A percentile compares a stretch with the other conserved stretches of the same genome.
phyloP scores from a whole-genome alignment of 2,888 invertebrate genomes.

The Nycteola revayana region DNA sequence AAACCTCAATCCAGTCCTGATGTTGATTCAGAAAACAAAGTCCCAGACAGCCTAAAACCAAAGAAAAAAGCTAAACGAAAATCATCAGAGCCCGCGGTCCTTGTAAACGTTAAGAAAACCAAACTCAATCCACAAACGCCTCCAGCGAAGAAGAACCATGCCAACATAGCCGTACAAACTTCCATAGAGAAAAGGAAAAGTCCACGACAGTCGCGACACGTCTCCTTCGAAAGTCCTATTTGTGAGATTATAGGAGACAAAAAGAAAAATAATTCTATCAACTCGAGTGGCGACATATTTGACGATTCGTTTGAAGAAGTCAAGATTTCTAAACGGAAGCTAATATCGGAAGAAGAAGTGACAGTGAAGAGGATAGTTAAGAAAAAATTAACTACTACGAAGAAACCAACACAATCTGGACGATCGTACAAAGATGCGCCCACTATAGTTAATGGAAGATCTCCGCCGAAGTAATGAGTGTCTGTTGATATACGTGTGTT shows the following conservation, averaged over 20 bases:
- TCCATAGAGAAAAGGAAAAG: conserved; percentile 54
- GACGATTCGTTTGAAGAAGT: conserved; percentile 68
- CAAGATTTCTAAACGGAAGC: conserved; percentile 55
- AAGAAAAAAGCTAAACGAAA: conserved; percentile 49
- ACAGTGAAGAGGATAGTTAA: conserved; percentile 60
- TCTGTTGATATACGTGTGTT: no score
- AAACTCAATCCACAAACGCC: conserved; percentile 63
- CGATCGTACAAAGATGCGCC: conserved; percentile 65
- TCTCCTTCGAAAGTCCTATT: conserved; percentile 67
- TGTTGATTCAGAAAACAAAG: conserved; percentile 51
- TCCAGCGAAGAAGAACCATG: conserved; percentile 62
- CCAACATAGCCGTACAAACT: conserved; percentile 68
- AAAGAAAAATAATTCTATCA: conserved; percentile 37
- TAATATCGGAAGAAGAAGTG: conserved; percentile 57
- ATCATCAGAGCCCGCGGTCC: conserved; percentile 53
- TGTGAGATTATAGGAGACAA: conserved; percentile 53
- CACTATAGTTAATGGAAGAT: conserved; percentile 60
- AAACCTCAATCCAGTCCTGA: conserved; percentile 24
- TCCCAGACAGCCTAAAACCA: conserved; percentile 38
- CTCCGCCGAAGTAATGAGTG: conserved; percentile 53
- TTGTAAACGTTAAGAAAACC: conserved; percentile 58
- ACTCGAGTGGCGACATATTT: conserved; percentile 70
- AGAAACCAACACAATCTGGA: conserved; percentile 33
- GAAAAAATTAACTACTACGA: conserved; percentile 54
- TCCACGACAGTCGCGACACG: conserved; percentile 45